Base-by-base conservation (phyloP, 2,797 vertebrate genomes). In the Clarias platycephalus region DNA sequence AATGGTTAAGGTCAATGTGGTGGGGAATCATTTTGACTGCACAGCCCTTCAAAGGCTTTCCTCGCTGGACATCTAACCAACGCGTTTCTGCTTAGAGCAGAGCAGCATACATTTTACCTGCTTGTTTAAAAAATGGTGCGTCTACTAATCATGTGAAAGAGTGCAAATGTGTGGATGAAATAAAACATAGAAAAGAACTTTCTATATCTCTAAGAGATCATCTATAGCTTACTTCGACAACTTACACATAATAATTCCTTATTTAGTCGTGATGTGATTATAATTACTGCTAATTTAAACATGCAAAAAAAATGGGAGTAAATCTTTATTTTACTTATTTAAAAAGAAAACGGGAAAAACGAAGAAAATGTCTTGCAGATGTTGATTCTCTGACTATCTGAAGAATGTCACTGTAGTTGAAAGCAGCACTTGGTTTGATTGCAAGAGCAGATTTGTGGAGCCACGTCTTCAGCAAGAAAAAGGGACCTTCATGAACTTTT, bases 331-430 rank as follows among this genome's bases (percentile, higher is more conserved):
- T 31, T 24, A 84, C 15, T 78, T 7, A 3, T 68, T 64, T 20
- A 28, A 81, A 81, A 76, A 63, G 22, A 57, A 70, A 20, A 57
- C 13, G 13, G 49, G 49, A 40, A 64, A 74, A 62, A 60, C 1
- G 12, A 82, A 64, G 7, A 74, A 78, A 60, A 77, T n/a, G 76
- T 18, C 58, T 44, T 79, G 60, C 57, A 34, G 12, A 15, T 77
- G 74, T 34, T 58, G 78, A 63, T 87, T 28, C 79, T 79, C 40
- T 84, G 40, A 53, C 83, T 60, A 83, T 82, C 63, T 78, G 75
- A 81, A 89, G 91, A 92, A 90, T 90, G 92, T 92, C 92, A 92
- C 93, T 93, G 89, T 93, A 90, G 91, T 91, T 74, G 55, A 81
- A 75, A 81, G 40, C 78, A 55, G 63, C 40, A 64, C 60, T 64